Conservation (phyloP, 2,113 vertebrate genomes). For the Stegostoma tigrinum region DNA sequence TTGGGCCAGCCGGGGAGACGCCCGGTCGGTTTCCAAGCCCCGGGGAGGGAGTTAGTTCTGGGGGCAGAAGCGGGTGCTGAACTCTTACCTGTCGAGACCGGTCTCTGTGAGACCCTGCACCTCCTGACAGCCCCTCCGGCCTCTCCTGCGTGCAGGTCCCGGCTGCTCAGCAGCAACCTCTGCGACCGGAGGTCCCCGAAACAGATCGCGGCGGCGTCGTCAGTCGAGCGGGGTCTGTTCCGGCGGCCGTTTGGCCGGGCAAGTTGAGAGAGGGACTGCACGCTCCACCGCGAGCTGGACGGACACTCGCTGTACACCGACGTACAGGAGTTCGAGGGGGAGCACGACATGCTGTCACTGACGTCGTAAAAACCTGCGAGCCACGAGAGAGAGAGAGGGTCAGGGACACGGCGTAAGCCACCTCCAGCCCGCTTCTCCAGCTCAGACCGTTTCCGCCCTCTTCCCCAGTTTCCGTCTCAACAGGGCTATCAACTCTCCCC, state of each 20-base stretch:
- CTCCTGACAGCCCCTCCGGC: conserved; percentile 40
- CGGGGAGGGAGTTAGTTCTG: not conserved
- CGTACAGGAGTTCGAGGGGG: conserved; percentile 66
- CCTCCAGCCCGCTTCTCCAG: no score
- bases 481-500: no score
- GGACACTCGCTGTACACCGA: conserved; percentile 64
- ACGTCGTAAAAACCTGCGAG: conserved; percentile 66
- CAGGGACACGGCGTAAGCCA: not conserved
- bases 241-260: conserved; percentile 44
- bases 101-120: conserved; percentile 38
- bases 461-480: not conserved
- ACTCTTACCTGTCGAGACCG: conserved; percentile 55
- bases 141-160: not conserved
- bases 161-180: not conserved
- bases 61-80: no score
- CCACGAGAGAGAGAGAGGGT: conserved; percentile 31
- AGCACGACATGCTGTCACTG: conserved; percentile 58
- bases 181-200: conserved; percentile 55
- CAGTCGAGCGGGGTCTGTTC: conserved; percentile 49
- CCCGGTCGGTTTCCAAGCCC: no score
- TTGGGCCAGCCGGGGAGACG: no score
- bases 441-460: not conserved
- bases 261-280: conserved; percentile 38
- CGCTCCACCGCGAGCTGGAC: conserved; percentile 41
- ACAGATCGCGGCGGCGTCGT: conserved; percentile 55